A percentile compares a stretch with the other conserved stretches of the same genome.
Evolutionary conservation across 2,888 invertebrate genomes (phyloP).

Genomic region (Pyrochroa serraticornis): DNA sequence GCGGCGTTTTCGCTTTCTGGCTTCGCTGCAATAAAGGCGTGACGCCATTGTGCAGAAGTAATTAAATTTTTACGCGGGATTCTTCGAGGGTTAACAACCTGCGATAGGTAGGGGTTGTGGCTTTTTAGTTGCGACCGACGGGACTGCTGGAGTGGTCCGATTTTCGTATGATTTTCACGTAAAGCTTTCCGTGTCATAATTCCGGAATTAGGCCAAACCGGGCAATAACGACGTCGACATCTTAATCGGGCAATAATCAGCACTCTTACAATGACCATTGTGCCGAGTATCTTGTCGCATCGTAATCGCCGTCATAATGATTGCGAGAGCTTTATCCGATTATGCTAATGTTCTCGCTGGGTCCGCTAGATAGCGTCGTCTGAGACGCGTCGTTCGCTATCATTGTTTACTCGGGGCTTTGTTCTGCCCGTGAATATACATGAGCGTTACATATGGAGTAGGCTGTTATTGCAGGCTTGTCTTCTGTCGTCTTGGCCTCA

Average conservation of each 20-base stretch:
- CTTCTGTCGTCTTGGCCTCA: constrained; percentile 29
- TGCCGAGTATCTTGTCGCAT: constrained; percentile 42
- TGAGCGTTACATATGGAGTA: constrained; percentile 59
- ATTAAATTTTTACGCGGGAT: too few relatives aligned
- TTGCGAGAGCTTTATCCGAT: constrained; percentile 55
- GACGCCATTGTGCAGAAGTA: too few relatives aligned
- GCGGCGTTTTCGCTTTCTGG: too few relatives aligned
- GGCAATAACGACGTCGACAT: not conserved
- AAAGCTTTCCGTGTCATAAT: too few relatives aligned
- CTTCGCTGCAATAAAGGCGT: too few relatives aligned
- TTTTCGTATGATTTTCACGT: too few relatives aligned
- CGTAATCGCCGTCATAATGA: constrained; percentile 55
- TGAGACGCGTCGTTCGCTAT: constrained; percentile 45
- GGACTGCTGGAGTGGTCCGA: too few relatives aligned
- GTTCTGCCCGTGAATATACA: constrained; percentile 58
- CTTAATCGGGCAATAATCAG: constrained; percentile 14
- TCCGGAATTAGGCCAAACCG: too few relatives aligned
- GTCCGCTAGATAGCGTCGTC: constrained; percentile 52
- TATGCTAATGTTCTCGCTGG: constrained; percentile 57
- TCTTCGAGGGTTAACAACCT: too few relatives aligned
- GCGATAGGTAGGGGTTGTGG: too few relatives aligned
- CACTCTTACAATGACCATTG: constrained; percentile 44
- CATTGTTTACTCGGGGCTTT: constrained; percentile 57
- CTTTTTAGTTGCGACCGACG: too few relatives aligned
- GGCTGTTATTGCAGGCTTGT: constrained; percentile 54